phyloP scores from a whole-genome alignment of 37 sponge, comb jelly and placozoan species.

The Beroe ovata region DNA sequence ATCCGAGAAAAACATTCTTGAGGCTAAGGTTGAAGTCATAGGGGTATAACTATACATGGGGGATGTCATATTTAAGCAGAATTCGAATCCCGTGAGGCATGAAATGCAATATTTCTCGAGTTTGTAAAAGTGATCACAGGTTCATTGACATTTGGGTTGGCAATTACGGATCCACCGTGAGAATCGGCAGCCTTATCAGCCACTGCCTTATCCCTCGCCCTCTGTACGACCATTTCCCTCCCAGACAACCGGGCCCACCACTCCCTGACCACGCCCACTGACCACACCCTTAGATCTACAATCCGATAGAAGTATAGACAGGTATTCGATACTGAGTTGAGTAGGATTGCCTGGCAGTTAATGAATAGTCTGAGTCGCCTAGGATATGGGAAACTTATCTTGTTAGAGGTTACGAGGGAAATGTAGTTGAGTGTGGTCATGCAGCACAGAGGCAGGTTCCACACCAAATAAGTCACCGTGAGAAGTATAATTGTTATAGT shows the following conservation, averaged over 20 bases:
- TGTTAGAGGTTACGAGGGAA: not conserved
- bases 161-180: too few relatives aligned
- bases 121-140: too few relatives aligned
- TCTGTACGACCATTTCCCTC: not conserved
- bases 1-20: too few relatives aligned
- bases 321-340: conserved; percentile 25
- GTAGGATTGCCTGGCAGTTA: conserved; percentile 13
- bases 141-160: too few relatives aligned
- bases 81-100: too few relatives aligned
- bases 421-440: conserved; percentile 1
- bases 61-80: too few relatives aligned
- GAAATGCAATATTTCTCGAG: too few relatives aligned
- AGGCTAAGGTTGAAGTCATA: too few relatives aligned
- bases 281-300: not conserved
- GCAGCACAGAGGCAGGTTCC: conserved; percentile 36
- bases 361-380: not conserved
- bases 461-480: conserved; percentile 18
- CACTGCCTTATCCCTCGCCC: too few relatives aligned
- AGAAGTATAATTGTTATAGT: conserved; percentile 15
- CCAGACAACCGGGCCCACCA: not conserved
- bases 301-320: conserved; percentile 53
- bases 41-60: too few relatives aligned
- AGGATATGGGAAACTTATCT: not conserved
- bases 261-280: not conserved
- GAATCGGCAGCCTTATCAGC: too few relatives aligned